Base-by-base conservation (phyloP, 2,797 vertebrate genomes). In the Gambusia yucatana region DNA sequence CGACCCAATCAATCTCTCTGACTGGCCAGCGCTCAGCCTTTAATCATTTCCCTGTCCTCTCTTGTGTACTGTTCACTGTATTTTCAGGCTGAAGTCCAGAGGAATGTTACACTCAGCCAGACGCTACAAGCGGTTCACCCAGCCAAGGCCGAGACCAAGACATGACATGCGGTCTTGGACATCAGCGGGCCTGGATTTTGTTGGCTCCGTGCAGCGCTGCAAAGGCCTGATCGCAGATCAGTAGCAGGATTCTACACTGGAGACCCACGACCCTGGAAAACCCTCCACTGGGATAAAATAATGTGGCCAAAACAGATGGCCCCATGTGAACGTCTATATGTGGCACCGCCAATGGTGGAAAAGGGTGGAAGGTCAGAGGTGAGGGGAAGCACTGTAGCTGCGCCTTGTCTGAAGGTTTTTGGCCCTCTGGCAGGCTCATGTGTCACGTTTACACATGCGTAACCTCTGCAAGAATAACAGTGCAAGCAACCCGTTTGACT, bases 1-100 rank as follows among this genome's bases (percentile, higher is more conserved):
- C 74, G 81, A 90, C 81, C 82, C 77, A 85, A 94, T 94, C 92
- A 93, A 93, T 95, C 92, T 91, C 77, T 79, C 74, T 36, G 82
- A 50, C 83, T 61, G 78, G 77, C 86, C 87, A 72, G 76, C 52
- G 77, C 81, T 80, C 13, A 0, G 76, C 73, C 87, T 63, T 48
- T 57, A 55, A 84, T 73, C 82, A 72, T 86, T 86, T 76, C 79
- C 80, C 83, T 80, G 79, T 85, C 76, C 57, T 28, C 80, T 75
- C 80, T 83, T 75, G 72, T 67, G 75, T 67, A 69, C 79, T 74
- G 39, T 71, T 89, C 76, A 80, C 79, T 87, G 79, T 79, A 83
- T 70, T 70, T 83, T 78, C 59, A 82, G 76, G 75, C 74, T 16
- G 30, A 43, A 33, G 48, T 84, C 78, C 39, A 61, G 78, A 7